Base-by-base conservation (phyloP, 2,113 vertebrate genomes). In the Forbesichthys agassizii region DNA sequence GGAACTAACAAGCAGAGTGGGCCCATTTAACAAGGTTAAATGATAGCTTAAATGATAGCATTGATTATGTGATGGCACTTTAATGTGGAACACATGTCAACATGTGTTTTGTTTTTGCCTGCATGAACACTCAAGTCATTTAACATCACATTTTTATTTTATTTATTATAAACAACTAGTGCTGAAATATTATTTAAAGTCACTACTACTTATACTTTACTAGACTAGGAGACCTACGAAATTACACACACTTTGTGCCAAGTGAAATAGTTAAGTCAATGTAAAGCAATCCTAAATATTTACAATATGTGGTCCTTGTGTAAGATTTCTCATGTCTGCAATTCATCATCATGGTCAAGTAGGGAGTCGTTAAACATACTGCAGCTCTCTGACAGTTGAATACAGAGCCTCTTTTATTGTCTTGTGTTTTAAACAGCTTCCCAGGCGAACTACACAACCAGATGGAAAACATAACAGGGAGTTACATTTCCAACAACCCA, bases 381-480 rank as follows among this genome's bases (percentile, higher is more conserved):
- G 54, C 57, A 42, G 55, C 49, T 9, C 33, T 48, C 66, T 55
- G 61, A 55, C 58, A 58, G 67, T 48, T 52, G 70, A 58, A 64
- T 27, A 47, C 4, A 56, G 75, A 85, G 62, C 61, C 79, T 65
- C 64, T 52, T 75, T 78, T 79, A 70, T 74, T 67, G 77, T 79
- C 74, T 14, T 85, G 71, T 69, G 56, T 69, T 62, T 57, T 84
- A 83, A 88, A 75, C 62, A 64, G 57, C 79, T 79, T 53, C 79
- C 68, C 86, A 84, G 82, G 54, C 71, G 58, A 68, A 80, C 57
- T 27, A 51, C 74, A 68, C 58, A 61, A 56, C 63, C 76, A 81
- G 20, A 82, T 79, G 88, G 87, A 91, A 91, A 57, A 81, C 78
- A 78, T 88, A 79, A 88, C 76, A 78, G 59, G 47, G 33, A 73